Conservation (phyloP, 2,113 vertebrate species). For the Mobula birostris region DNA sequence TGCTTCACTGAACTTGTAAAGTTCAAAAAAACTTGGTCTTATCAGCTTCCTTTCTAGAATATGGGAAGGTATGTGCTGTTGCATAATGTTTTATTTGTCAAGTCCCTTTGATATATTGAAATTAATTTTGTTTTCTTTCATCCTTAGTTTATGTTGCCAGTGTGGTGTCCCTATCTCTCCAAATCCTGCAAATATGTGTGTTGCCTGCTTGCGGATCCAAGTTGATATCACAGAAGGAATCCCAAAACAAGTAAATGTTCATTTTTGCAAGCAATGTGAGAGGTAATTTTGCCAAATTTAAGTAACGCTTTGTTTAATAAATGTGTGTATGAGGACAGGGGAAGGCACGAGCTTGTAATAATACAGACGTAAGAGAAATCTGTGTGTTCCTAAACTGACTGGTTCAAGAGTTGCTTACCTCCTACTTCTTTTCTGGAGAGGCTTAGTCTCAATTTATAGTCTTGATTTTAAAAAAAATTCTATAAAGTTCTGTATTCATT, state of each 20-base stretch:
- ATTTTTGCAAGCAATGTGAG: slow-evolving; percentile 97
- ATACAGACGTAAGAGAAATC: too few relatives aligned
- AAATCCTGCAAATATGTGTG: slow-evolving; percentile 95
- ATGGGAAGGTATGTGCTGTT: too few relatives aligned
- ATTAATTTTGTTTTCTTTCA: slow-evolving; percentile 27
- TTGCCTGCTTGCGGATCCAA: slow-evolving; percentile 79
- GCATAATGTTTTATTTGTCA: background rate
- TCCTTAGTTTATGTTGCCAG: slow-evolving; percentile 80
- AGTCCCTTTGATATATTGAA: background rate
- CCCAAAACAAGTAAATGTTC: slow-evolving; percentile 82
- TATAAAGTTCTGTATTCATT: background rate
- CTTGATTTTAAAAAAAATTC: background rate
- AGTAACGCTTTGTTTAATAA: background rate
- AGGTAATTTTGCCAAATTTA: slow-evolving; percentile 57
- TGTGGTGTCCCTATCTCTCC: slow-evolving; percentile 82
- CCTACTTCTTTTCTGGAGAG: background rate
- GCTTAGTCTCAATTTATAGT: background rate
- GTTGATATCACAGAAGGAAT: slow-evolving; percentile 98
- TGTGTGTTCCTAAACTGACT: too few relatives aligned
- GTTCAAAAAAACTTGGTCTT: background rate
- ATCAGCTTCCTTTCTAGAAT: background rate
- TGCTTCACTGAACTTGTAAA: too few relatives aligned
- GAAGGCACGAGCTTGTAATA: background rate
- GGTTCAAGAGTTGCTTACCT: background rate
- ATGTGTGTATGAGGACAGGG: background rate